Percentiles rank a stretch among this genome's conserved stretches.
Conservation (phyloP, 2,888 invertebrate species). For the Conomelus anceps region DNA sequence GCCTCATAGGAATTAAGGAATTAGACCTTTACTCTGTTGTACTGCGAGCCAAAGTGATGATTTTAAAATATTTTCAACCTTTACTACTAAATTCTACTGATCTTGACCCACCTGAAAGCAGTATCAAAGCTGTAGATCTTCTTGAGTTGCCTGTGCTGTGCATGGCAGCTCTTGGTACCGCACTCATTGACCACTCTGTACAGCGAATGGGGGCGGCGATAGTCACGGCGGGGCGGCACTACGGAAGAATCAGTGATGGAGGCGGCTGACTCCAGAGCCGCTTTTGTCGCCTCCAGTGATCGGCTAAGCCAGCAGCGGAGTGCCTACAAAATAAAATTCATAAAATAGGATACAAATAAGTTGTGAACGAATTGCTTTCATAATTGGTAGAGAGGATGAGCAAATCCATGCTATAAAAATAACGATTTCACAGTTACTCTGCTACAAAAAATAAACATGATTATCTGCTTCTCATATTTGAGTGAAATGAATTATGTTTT, state of each 20-base stretch:
- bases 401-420: too few species aligned
- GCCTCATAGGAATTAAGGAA: too few species aligned
- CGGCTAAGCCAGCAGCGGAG: background rate
- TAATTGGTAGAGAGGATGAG: too few species aligned
- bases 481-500: too few species aligned
- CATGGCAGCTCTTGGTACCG: background rate
- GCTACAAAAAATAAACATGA: too few species aligned
- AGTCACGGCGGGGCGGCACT: background rate
- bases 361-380: background rate
- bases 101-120: background rate
- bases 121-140: background rate
- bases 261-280: background rate
- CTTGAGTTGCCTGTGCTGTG: background rate
- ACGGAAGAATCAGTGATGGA: background rate
- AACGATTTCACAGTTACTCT: too few species aligned
- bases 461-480: too few species aligned
- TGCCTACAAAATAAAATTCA: background rate
- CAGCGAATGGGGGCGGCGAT: background rate
- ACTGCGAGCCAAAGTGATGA: too few species aligned
- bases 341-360: background rate
- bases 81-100: too few species aligned
- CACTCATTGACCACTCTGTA: background rate
- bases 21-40: too few species aligned
- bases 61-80: too few species aligned
- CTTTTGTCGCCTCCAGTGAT: background rate